phyloP scores from a whole-genome alignment of 1,140 invertebrate genomes.

The Microplitis demolitor region DNA sequence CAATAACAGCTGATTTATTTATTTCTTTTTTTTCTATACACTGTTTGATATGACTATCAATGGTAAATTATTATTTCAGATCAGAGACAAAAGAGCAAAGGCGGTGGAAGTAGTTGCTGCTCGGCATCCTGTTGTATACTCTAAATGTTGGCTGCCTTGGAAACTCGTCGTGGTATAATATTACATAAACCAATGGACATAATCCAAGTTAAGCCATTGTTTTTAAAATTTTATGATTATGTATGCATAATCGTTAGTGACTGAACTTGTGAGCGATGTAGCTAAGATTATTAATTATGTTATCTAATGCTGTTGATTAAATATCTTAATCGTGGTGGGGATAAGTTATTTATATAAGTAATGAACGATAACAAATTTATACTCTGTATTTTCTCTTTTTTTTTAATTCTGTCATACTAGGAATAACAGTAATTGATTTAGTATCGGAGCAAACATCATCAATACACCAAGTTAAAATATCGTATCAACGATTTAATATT shows the following conservation, averaged over 20 bases:
- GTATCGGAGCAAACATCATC: too few species aligned
- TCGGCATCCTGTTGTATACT: conserved; percentile 89
- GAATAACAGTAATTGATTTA: too few species aligned
- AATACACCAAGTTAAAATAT: too few species aligned
- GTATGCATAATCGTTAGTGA: conserved; percentile 56
- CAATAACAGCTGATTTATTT: too few species aligned
- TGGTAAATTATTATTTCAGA: conserved; percentile 69
- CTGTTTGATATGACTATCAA: background rate
- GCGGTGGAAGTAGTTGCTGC: conserved; percentile 89
- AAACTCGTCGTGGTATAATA: conserved; percentile 39
- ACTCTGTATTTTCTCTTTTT: too few species aligned
- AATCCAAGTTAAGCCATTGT: conserved; percentile 49
- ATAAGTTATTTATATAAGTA: background rate
- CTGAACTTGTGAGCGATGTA: conserved; percentile 54
- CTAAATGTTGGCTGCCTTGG: conserved; percentile 66
- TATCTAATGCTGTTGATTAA: background rate
- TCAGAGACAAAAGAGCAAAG: conserved; percentile 94
- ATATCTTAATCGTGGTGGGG: background rate
- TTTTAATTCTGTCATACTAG: too few species aligned
- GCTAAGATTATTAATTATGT: conserved; percentile 27
- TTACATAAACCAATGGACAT: conserved; percentile 42
- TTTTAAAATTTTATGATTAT: conserved; percentile 58
- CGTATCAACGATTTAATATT: background rate
- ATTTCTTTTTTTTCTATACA: too few species aligned
- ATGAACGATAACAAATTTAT: too few species aligned